Evolutionary conservation across 2,888 invertebrate species (phyloP).

Genomic region (Mechanitis messenoides): DNA sequence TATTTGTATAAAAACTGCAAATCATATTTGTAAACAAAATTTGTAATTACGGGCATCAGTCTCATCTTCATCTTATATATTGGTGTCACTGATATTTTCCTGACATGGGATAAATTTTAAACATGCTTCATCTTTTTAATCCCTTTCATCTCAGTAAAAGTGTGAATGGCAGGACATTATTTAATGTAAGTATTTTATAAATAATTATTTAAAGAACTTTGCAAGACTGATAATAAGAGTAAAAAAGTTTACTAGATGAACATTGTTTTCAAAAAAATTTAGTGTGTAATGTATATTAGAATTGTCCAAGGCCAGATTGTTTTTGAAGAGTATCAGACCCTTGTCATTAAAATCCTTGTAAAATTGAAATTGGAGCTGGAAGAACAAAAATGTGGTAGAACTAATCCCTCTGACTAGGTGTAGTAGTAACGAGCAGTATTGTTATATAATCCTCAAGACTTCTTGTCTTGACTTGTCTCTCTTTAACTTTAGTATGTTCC

Average conservation of each 20-base stretch:
- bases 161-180: slow-evolving; percentile 8
- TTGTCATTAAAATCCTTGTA: slow-evolving; percentile 8
- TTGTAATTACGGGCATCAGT: slow-evolving; percentile 7
- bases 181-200: background rate
- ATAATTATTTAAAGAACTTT: background rate
- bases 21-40: slow-evolving; percentile 9
- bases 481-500: background rate
- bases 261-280: too few relatives aligned
- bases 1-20: too few relatives aligned
- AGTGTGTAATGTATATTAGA: too few relatives aligned
- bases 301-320: too few relatives aligned
- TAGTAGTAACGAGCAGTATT: slow-evolving; percentile 10
- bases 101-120: slow-evolving; percentile 8
- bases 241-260: too few relatives aligned
- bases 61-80: slow-evolving; percentile 2
- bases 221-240: too few relatives aligned
- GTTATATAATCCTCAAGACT: slow-evolving; percentile 12
- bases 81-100: slow-evolving; percentile 12
- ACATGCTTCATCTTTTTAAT: slow-evolving; percentile 11
- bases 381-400: slow-evolving; percentile 6
- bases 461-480: too few relatives aligned
- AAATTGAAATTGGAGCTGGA: background rate
- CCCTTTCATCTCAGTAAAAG: slow-evolving; percentile 10
- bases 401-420: slow-evolving; percentile 5
- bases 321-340: slow-evolving; percentile 3